phyloP scores from a whole-genome alignment of 2,888 invertebrate species.

The Oxycera nigricornis region DNA sequence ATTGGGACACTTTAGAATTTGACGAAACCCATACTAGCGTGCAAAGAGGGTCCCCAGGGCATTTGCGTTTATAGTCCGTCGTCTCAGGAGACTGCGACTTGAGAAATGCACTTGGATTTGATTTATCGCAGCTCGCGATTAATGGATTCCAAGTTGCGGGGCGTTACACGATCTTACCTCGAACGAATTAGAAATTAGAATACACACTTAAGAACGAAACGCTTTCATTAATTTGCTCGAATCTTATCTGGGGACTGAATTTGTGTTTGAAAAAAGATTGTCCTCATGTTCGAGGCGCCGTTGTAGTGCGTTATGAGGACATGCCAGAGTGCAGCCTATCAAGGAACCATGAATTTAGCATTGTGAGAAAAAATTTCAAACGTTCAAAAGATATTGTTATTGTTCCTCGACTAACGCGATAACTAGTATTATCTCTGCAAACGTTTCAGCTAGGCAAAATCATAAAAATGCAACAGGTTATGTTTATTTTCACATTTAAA shows the following conservation, averaged over 20 bases:
- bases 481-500: no score
- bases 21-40: conserved; percentile 28
- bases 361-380: no score
- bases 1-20: conserved; percentile 22
- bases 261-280: not conserved
- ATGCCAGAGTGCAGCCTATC: no score
- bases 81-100: not conserved
- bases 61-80: not conserved
- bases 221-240: conserved; percentile 2
- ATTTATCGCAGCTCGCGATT: conserved; percentile 10
- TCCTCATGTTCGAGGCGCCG: not conserved
- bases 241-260: not conserved
- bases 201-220: not conserved
- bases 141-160: conserved; percentile 21
- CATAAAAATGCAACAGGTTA: no score
- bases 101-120: conserved; percentile 30
- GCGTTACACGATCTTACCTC: conserved; percentile 7
- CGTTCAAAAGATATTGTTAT: no score
- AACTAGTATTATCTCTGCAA: no score
- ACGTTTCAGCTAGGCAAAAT: no score
- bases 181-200: conserved; percentile 20
- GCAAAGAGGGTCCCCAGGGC: not conserved
- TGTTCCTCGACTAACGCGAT: no score
- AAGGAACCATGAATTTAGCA: no score
- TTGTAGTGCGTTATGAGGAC: not conserved